A percentile compares a stretch with the other conserved stretches of the same genome.
Conservation (phyloP, 2,888 invertebrate genomes). For the Xestia c-nigrum region DNA sequence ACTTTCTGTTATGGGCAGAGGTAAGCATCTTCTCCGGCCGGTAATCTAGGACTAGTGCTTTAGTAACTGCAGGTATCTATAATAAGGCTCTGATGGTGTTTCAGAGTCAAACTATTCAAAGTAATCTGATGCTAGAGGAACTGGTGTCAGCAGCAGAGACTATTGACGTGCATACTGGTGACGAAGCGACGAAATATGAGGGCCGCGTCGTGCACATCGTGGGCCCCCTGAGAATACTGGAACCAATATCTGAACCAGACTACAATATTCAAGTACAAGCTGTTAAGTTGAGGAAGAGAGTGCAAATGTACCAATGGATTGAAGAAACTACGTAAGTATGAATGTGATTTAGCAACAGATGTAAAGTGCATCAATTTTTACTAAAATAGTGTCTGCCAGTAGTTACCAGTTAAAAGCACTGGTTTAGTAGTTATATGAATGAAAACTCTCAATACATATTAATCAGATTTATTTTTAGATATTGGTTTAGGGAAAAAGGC, state of each 20-base stretch:
- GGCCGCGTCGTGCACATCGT: slow-evolving; percentile 94
- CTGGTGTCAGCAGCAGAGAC: slow-evolving; percentile 90
- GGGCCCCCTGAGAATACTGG: slow-evolving; percentile 93
- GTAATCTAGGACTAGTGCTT: background rate
- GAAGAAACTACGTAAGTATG: slow-evolving; percentile 92
- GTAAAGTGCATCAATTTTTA: background rate
- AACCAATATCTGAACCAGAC: slow-evolving; percentile 96
- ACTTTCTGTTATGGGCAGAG: slow-evolving; percentile 96
- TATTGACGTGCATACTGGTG: slow-evolving; percentile 93
- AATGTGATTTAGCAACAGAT: background rate
- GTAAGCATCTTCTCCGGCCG: slow-evolving; percentile 81
- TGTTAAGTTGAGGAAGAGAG: slow-evolving; percentile 95
- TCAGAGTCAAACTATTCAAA: slow-evolving; percentile 95
- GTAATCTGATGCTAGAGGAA: slow-evolving; percentile 95
- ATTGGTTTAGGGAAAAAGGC: too few species aligned
- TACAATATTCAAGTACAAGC: slow-evolving; percentile 96
- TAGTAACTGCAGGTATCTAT: background rate
- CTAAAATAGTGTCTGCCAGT: background rate
- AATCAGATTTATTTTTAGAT: too few species aligned
- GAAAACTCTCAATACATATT: background rate
- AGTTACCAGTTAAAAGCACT: background rate
- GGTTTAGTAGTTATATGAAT: background rate
- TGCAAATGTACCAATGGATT: slow-evolving; percentile 98
- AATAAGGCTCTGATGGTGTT: slow-evolving; percentile 1
- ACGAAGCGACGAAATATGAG: slow-evolving; percentile 92